Evolutionary conservation across 2,888 invertebrate genomes (phyloP).

Genomic region (Orthosia gracilis): DNA sequence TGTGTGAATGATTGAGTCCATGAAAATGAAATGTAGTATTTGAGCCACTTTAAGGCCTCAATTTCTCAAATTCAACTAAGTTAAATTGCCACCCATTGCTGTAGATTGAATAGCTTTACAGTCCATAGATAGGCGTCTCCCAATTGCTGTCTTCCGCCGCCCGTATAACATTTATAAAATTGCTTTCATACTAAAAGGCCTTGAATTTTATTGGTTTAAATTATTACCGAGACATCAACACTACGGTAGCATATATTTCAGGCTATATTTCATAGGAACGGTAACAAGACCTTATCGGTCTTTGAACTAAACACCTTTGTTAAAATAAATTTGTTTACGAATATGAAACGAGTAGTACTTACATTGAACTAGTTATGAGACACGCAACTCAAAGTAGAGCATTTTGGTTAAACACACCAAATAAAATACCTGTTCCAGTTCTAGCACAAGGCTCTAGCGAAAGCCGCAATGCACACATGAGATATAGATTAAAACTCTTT

Average conservation of each 20-base stretch:
- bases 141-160: slow-evolving; percentile 14
- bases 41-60: too few species aligned
- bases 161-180: background rate
- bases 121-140: slow-evolving; percentile 1
- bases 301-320: slow-evolving; percentile 7
- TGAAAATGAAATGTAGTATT: too few species aligned
- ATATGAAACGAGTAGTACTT: slow-evolving; percentile 7
- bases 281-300: slow-evolving; percentile 1
- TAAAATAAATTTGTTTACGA: background rate
- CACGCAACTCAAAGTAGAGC: slow-evolving; percentile 61
- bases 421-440: slow-evolving; percentile 41
- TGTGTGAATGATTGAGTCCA: too few species aligned
- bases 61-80: background rate
- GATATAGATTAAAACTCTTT: background rate
- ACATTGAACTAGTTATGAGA: slow-evolving; percentile 36
- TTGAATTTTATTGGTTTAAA: slow-evolving; percentile 19
- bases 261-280: slow-evolving; percentile 1
- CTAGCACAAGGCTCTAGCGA: slow-evolving; percentile 43
- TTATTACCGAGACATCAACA: background rate
- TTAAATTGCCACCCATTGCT: background rate
- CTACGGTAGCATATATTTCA: background rate
- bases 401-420: slow-evolving; percentile 36
- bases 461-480: slow-evolving; percentile 17
- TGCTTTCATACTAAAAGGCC: background rate
- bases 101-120: background rate